These are phyloP conservation scores for Cantharis rustica DNA, from an alignment of 2,888 invertebrate species.

Conservation along the genomic window DNA sequence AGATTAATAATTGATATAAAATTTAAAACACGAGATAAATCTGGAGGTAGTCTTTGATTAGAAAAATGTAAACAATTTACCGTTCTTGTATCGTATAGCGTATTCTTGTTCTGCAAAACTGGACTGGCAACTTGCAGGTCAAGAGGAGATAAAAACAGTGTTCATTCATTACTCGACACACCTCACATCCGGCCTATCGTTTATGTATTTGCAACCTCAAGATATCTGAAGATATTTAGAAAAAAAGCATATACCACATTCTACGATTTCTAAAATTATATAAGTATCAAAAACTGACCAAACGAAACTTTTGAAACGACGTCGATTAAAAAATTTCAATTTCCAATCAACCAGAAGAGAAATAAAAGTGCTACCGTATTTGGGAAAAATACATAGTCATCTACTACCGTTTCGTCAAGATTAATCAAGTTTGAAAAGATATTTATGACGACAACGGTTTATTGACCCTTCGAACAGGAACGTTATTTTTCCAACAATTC, in stretches of 20 bases:
- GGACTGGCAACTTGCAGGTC: slow-evolving; percentile 30
- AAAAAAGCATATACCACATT: neutral
- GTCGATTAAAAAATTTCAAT: neutral
- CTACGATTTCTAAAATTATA: neutral
- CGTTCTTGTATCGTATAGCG: slow-evolving; percentile 9
- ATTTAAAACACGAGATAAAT: neutral
- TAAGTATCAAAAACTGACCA: neutral
- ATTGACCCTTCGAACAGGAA: slow-evolving; percentile 19
- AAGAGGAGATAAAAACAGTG: slow-evolving; percentile 30
- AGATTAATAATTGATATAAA: neutral
- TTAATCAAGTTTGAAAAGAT: slow-evolving; percentile 12
- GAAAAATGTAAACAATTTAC: slow-evolving; percentile 8
- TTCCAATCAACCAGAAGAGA: neutral
- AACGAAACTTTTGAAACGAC: neutral
- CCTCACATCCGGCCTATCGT: slow-evolving; percentile 31
- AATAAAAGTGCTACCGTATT: slow-evolving; percentile 8
- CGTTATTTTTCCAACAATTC: neutral
- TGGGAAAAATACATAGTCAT: slow-evolving; percentile 11
- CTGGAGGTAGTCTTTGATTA: neutral
- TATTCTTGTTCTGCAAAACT: slow-evolving; percentile 28
- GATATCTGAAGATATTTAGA: neutral
- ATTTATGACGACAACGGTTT: slow-evolving; percentile 18
- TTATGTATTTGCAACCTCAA: neutral
- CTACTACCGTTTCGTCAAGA: slow-evolving; percentile 2
- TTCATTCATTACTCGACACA: slow-evolving; percentile 35